A percentile compares a stretch with the other conserved stretches of the same genome.
Evolutionary conservation across 2,797 vertebrate species (phyloP).

Genomic region (Esox lucius): DNA sequence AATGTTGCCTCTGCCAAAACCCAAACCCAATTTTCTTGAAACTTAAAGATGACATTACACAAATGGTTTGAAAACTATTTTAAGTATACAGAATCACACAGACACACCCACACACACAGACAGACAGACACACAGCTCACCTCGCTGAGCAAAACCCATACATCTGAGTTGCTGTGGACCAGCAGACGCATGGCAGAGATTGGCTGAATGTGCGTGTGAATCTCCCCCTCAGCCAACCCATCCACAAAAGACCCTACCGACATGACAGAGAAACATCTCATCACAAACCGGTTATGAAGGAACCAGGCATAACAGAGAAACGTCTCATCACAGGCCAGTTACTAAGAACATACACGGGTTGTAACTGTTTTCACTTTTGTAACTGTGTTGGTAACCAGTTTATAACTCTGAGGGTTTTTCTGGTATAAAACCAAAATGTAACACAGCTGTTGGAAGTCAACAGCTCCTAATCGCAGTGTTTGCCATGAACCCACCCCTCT

Average conservation of each 20-base stretch:
- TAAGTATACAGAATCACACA: background rate
- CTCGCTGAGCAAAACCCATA: constrained; percentile 14
- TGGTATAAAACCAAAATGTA: no score
- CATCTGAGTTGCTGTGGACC: constrained; percentile 2
- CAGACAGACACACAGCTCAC: background rate
- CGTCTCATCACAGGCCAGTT: background rate
- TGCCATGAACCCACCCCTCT: no score
- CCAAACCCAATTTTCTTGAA: no score
- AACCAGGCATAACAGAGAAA: background rate
- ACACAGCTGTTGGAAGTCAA: no score
- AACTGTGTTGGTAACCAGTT: no score
- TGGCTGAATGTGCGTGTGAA: background rate
- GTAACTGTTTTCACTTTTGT: background rate
- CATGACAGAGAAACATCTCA: background rate
- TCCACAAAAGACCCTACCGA: background rate
- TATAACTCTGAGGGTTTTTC: no score
- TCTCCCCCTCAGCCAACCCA: constrained; percentile 5
- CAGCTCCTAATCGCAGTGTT: no score
- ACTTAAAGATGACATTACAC: no score
- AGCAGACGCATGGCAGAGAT: constrained; percentile 7
- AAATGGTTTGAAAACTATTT: background rate
- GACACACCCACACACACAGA: background rate
- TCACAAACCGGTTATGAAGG: background rate
- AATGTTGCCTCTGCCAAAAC: no score
- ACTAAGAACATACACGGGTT: background rate